phyloP scores from a whole-genome alignment of 2,888 invertebrate genomes.

The Rhodophaea formosa region DNA sequence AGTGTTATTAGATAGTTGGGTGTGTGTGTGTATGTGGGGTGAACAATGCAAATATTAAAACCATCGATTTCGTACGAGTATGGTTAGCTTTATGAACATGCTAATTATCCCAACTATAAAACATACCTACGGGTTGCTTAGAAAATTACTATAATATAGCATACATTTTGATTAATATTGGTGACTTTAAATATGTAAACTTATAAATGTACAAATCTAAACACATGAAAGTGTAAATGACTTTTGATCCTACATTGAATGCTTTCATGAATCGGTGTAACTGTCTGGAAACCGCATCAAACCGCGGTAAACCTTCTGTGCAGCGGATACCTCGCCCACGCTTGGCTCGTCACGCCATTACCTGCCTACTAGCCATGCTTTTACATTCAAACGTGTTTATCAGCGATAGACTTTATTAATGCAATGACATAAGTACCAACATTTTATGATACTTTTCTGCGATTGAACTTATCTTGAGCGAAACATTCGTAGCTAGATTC shows the following conservation, averaged over 20 bases:
- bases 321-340: conserved; percentile 51
- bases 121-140: too few relatives aligned
- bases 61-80: not conserved
- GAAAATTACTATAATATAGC: too few relatives aligned
- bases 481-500: conserved; percentile 29
- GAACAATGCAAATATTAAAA: conserved; percentile 42
- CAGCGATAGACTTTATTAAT: conserved; percentile 37
- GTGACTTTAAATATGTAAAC: too few relatives aligned
- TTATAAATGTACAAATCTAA: not conserved
- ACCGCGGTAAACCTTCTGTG: conserved; percentile 47
- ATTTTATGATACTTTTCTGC: not conserved
- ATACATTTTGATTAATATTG: too few relatives aligned
- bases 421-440: not conserved
- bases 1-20: conserved; percentile 35
- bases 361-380: conserved; percentile 48
- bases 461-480: not conserved
- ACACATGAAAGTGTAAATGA: not conserved
- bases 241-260: conserved; percentile 24
- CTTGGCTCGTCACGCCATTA: conserved; percentile 47
- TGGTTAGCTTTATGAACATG: not conserved
- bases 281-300: conserved; percentile 45
- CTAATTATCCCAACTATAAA: too few relatives aligned
- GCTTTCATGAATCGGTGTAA: conserved; percentile 40
- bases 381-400: conserved; percentile 43
- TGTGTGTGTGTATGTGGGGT: conserved; percentile 30